Conservation (phyloP, 2,113 vertebrate species). For the Callopanchax toddi region DNA sequence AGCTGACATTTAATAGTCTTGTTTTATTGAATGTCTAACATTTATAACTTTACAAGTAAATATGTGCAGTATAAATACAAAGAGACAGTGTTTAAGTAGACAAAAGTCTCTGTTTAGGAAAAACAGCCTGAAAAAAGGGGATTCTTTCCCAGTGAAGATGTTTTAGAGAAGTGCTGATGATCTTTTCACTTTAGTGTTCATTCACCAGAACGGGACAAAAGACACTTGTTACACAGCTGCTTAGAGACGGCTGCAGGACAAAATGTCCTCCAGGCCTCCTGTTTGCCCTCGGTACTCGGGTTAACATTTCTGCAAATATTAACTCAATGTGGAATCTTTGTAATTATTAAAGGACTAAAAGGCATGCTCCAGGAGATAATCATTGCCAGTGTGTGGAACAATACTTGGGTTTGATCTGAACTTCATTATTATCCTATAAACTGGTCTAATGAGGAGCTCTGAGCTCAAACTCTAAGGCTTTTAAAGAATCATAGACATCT, state of each 20-base stretch:
- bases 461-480: too few relatives aligned
- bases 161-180: background rate
- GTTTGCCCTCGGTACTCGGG: conserved; percentile 39
- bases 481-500: too few relatives aligned
- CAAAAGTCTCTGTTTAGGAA: conserved; percentile 11
- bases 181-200: conserved; percentile 16
- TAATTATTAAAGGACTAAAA: conserved; percentile 38
- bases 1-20: too few relatives aligned
- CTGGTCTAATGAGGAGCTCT: too few relatives aligned
- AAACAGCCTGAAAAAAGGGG: background rate
- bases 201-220: conserved; percentile 33
- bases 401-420: background rate
- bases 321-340: conserved; percentile 23
- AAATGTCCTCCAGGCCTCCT: conserved; percentile 4
- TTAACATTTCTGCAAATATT: conserved; percentile 47
- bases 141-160: too few relatives aligned
- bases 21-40: too few relatives aligned
- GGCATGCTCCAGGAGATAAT: background rate
- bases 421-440: background rate
- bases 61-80: conserved; percentile 3
- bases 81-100: conserved; percentile 16
- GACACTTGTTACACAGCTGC: conserved; percentile 15
- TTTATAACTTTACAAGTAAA: background rate
- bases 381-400: too few relatives aligned
- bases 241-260: conserved; percentile 31